These are phyloP conservation scores for Benthosema pterotum DNA, from an alignment of 2,797 vertebrate genomes.

Conservation along the genomic window DNA sequence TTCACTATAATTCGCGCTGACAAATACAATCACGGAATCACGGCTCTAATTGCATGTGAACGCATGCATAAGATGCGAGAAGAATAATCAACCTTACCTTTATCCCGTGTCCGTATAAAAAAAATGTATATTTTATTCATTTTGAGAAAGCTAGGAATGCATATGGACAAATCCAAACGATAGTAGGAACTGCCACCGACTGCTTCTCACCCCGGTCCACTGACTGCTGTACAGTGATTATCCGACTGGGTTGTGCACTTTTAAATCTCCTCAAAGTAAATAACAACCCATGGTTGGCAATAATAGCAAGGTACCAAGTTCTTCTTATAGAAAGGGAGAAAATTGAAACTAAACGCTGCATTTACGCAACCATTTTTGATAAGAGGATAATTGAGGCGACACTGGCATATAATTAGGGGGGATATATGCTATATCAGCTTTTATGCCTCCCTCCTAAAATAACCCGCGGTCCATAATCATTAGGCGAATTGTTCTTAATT, in stretches of 20 bases:
- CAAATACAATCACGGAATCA: slow-evolving; percentile 4
- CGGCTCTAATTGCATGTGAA: neutral
- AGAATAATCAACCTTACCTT: slow-evolving; percentile 55
- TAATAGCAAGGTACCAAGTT: slow-evolving; percentile 99
- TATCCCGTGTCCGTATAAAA: slow-evolving; percentile 33
- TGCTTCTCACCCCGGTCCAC: slow-evolving; percentile 86
- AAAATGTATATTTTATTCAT: neutral
- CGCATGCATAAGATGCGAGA: slow-evolving; percentile 5
- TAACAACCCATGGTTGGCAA: slow-evolving; percentile 95
- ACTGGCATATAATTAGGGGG: slow-evolving; percentile 99
- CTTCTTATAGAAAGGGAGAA: slow-evolving; percentile 97
- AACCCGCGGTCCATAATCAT: slow-evolving; percentile 99
- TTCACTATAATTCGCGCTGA: slow-evolving; percentile 20
- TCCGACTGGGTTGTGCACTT: slow-evolving; percentile 91
- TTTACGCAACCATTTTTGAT: slow-evolving; percentile 99
- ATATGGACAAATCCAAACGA: slow-evolving; percentile 31
- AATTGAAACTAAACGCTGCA: slow-evolving; percentile 99
- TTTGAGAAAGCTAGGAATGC: neutral
- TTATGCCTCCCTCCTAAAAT: slow-evolving; percentile 99
- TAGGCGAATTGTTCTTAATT: slow-evolving; percentile 99
- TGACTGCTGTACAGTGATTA: slow-evolving; percentile 91
- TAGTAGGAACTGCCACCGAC: slow-evolving; percentile 37
- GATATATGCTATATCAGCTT: slow-evolving; percentile 99
- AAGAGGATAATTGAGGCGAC: slow-evolving; percentile 99
- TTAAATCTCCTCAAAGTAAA: slow-evolving; percentile 98